These are phyloP conservation scores for Morus bassanus DNA, from an alignment of 2,797 vertebrate genomes.

Conservation along the genomic window DNA sequence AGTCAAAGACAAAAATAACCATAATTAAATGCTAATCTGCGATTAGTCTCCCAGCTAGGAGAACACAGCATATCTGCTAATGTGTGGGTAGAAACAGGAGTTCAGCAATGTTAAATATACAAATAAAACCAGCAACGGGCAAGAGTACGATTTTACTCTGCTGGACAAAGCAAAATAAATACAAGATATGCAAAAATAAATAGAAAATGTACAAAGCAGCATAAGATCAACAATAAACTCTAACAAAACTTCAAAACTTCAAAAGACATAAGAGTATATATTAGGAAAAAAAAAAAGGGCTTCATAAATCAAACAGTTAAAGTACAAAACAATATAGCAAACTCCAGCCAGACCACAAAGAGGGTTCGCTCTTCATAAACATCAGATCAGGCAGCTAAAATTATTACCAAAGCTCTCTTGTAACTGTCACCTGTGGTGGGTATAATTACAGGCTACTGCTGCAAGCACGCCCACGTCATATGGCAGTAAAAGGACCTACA, in stretches of 20 bases:
- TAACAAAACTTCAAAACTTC: background rate
- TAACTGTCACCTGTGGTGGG: conserved; percentile 85
- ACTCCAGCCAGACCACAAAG: conserved; percentile 69
- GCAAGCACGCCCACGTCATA: conserved; percentile 80
- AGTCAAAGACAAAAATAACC: background rate
- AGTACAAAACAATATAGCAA: conserved; percentile 38
- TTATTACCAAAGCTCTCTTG: conserved; percentile 75
- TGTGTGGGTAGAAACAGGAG: background rate
- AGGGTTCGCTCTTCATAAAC: conserved; percentile 74
- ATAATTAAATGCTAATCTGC: background rate
- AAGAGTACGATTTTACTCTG: background rate
- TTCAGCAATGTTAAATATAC: background rate
- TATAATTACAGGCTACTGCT: conserved; percentile 88
- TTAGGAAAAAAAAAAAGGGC: background rate
- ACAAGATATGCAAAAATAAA: background rate
- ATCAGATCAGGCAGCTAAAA: conserved; percentile 78
- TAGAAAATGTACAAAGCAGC: background rate
- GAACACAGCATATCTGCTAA: background rate
- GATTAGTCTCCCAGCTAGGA: background rate
- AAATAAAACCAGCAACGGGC: conserved; percentile 17
- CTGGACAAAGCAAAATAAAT: background rate
- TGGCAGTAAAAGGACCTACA: conserved; percentile 76
- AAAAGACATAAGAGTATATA: background rate
- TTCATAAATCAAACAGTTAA: conserved; percentile 65
- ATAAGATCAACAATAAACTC: background rate